Base-by-base conservation (phyloP, 2,113 vertebrate genomes). In the Lonchura striata region DNA sequence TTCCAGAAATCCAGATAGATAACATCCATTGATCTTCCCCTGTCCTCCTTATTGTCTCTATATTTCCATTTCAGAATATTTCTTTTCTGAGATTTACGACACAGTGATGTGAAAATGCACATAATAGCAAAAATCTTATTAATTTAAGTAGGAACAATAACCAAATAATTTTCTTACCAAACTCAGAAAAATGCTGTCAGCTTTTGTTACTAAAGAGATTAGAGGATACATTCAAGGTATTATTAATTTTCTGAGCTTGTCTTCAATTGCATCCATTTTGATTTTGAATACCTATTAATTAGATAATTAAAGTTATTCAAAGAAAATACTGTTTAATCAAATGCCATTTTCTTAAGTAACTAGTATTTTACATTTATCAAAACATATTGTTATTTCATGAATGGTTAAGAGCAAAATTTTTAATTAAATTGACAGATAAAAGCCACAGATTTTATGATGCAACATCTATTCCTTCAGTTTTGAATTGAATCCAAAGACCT, bases 201-300 rank as follows among this genome's bases (percentile, higher is more conserved):
- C 15, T 95, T 91, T 91, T 74, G 31, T 68, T 65, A 53, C 53
- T 78, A 88, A 94, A 81, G 64, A 46, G 47, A 89, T 95, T 89
- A 94, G 37, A 91, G 7, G 7, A 49, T 60, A 13, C 15, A 56
- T 79, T 92, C 52, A 91, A 94, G 64, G 19, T 83, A 70, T 66
- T 82, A 83, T 75, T 93, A 1, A 25, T 81, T 89, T 90, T 54
- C 63, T 66, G 25, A 83, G 63, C 5, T 70, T 90, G 83, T 86
- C 37, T 78, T 83, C 35, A 64, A 4, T 83, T 86, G 84, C 4
- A 82, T 56, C 69, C 0, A 47, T 87, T 94, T 81, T 86, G 5
- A 75, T 87, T 71, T 81, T 66, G 11, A 93, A 82, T 75, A 75
- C 4, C 2, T 83, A 88, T 78, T 92, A 96, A 91, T 37, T 56